Percentiles rank a stretch among this genome's conserved stretches.
Evolutionary conservation across 2,888 invertebrate species (phyloP).

Genomic region (Zelleria hepariella): DNA sequence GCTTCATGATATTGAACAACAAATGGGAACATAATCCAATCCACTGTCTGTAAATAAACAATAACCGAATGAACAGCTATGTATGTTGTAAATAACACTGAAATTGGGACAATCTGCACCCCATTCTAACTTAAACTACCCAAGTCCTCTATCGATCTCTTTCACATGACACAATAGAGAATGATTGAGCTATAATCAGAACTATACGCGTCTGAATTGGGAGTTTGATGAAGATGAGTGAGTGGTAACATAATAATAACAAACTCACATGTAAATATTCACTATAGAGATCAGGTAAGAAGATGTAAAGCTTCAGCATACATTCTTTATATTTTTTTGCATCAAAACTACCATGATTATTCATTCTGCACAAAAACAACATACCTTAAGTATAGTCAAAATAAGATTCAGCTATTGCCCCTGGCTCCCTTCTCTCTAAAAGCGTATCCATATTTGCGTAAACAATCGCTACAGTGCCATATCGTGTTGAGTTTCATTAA

Average conservation of each 20-base stretch:
- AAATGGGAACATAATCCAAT: neutral
- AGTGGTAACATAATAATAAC: too few relatives aligned
- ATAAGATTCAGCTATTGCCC: too few relatives aligned
- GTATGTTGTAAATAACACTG: neutral
- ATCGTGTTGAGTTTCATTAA: too few relatives aligned
- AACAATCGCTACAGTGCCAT: too few relatives aligned
- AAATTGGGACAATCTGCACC: neutral
- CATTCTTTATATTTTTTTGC: neutral
- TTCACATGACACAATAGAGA: neutral
- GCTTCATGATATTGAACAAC: neutral
- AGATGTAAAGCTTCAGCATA: neutral
- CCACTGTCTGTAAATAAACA: neutral
- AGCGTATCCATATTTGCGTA: too few relatives aligned
- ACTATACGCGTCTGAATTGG: too few relatives aligned
- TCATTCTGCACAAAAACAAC: neutral
- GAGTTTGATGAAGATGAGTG: too few relatives aligned
- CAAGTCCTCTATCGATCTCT: too few relatives aligned
- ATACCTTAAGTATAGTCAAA: too few relatives aligned
- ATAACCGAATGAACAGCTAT: neutral
- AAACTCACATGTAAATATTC: neutral
- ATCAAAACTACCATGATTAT: too few relatives aligned
- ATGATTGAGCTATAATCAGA: too few relatives aligned
- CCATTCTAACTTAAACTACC: neutral
- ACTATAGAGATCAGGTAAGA: neutral
- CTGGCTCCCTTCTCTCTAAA: too few relatives aligned